A percentile compares a stretch with the other conserved stretches of the same genome.
phyloP scores from a whole-genome alignment of 2,113 vertebrate genomes.

The Onychorhynchus coronatus region DNA sequence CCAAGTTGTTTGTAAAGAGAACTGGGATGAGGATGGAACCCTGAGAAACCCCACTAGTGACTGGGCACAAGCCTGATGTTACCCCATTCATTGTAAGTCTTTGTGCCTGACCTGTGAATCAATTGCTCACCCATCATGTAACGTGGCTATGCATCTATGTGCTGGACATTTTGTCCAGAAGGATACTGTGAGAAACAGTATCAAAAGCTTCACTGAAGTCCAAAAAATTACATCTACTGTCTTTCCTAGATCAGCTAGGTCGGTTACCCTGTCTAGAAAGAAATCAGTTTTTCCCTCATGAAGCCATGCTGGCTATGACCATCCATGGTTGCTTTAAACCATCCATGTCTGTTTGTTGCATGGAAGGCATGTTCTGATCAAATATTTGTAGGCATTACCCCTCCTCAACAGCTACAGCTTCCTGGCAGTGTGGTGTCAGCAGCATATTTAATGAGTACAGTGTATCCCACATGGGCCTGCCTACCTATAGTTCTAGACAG shows the following conservation, averaged over 20 bases:
- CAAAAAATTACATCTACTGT: not conserved
- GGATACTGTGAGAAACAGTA: not conserved
- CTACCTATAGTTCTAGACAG: not conserved
- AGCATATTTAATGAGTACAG: not conserved
- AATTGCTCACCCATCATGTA: not conserved
- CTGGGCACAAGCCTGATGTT: not conserved
- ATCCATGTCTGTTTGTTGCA: not conserved
- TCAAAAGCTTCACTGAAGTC: not conserved
- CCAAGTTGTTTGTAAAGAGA: not conserved
- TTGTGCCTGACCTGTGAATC: not conserved
- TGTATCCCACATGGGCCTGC: not conserved
- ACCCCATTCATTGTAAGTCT: not conserved
- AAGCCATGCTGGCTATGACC: not conserved
- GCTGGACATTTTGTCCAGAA: not conserved
- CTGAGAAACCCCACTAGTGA: accelerated
- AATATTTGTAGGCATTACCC: not conserved
- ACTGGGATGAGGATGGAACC: not conserved
- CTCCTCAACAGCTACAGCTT: not conserved
- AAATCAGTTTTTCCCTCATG: not conserved
- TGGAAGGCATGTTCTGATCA: not conserved
- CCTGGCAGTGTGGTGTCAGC: not conserved
- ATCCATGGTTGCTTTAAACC: not conserved
- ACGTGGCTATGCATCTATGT: not conserved
- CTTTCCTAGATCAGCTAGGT: not conserved
- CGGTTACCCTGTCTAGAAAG: not conserved